A percentile compares a stretch with the other conserved stretches of the same genome.
These are phyloP conservation scores for Zootermopsis nevadensis DNA, from an alignment of 2,888 invertebrate genomes.

Conservation along the genomic window DNA sequence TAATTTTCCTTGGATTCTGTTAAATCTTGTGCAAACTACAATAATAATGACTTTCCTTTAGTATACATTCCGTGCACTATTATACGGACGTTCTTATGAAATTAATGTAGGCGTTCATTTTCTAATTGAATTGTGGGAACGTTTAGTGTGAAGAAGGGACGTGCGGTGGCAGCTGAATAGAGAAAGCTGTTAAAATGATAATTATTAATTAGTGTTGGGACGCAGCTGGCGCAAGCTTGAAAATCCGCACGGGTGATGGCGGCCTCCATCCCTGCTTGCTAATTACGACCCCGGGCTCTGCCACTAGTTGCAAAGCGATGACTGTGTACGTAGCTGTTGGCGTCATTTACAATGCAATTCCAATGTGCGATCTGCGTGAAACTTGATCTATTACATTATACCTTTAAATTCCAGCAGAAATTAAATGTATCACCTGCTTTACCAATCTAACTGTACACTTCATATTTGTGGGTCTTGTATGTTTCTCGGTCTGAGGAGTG, in stretches of 20 bases:
- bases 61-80: not conserved
- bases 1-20: not conserved
- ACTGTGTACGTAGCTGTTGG: constrained; percentile 16
- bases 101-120: not conserved
- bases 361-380: not conserved
- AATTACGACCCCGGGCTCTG: constrained; percentile 16
- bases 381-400: no score
- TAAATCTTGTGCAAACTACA: not conserved
- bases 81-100: not conserved
- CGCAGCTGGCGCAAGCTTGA: constrained; percentile 10
- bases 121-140: not conserved
- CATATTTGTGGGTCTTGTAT: no score
- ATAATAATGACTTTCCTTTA: not conserved
- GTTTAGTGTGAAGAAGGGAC: not conserved
- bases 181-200: constrained; percentile 38
- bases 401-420: no score
- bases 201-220: constrained; percentile 35
- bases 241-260: constrained; percentile 18
- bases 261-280: not conserved
- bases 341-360: not conserved
- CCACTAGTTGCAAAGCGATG: not conserved
- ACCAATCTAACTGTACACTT: no score
- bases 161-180: not conserved
- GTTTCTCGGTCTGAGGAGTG: no score
- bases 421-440: no score